These are phyloP conservation scores for Eulacestoma nigropectus DNA, from an alignment of 2,113 vertebrate genomes.

Conservation along the genomic window DNA sequence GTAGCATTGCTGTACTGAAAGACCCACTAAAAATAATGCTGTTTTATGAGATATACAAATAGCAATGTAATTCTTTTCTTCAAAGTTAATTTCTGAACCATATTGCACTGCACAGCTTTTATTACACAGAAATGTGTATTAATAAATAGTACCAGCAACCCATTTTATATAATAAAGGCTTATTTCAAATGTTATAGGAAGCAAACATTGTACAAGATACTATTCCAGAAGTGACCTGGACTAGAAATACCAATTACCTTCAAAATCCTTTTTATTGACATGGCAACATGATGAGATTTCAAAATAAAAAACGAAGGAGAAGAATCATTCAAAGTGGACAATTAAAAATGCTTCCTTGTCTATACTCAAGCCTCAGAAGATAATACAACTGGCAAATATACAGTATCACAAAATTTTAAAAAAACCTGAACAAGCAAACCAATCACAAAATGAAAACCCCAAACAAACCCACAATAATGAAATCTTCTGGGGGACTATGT, in stretches of 20 bases:
- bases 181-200: neutral
- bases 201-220: neutral
- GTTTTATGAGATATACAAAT: neutral
- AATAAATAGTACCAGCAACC: neutral
- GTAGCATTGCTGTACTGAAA: neutral
- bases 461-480: neutral
- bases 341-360: neutral
- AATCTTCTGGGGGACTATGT: neutral
- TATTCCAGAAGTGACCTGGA: conserved; percentile 1
- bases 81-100: conserved; percentile 34
- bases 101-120: conserved; percentile 26
- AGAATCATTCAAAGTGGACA: neutral
- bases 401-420: rapidly evolving
- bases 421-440: neutral
- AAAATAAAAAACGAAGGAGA: neutral
- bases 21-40: neutral
- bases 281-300: conserved; percentile 9
- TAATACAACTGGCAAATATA: neutral
- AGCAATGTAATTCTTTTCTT: conserved; percentile 13
- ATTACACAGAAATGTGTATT: conserved; percentile 3
- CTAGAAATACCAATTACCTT: conserved; percentile 24
- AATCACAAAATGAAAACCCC: neutral
- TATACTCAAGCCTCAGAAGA: neutral
- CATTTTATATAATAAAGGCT: conserved; percentile 19
- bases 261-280: conserved; percentile 25